Base-by-base conservation (phyloP, 2,113 vertebrate genomes). In the Tursiops truncatus region DNA sequence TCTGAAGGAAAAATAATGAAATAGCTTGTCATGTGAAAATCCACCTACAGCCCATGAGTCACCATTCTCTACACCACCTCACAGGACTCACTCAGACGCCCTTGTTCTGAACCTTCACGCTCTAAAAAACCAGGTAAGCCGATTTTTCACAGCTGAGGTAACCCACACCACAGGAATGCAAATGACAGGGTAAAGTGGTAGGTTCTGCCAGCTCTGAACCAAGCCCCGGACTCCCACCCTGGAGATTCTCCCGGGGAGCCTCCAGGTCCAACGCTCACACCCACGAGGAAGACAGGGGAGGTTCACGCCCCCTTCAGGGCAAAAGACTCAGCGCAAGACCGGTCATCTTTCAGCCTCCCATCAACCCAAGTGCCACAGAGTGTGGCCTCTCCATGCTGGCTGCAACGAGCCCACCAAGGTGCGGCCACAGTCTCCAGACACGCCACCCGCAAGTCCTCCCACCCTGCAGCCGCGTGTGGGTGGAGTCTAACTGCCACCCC, bases 211-310 rank as follows among this genome's bases (percentile, higher is more conserved):
- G 88, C 80, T 92, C 36, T 33, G 44, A 81, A 3, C 58, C 76
- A 38, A 5, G 76, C 11, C 41, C 58, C 33, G 18, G 6, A 1
- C 13, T 26, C 23, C 15, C 33, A 0, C 33, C 1, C 18, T 8
- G 33, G 62, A n/a, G 81, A 21, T 11, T 13, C 91, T 53, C 41
- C 17, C 71, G 0, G 17, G 0, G 13, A 63, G 74, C 36, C 56
- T 15, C 7, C 0, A 6, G 0, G 6, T 5, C 14, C 23, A 6
- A 25, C 1, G 0, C 17, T 74, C 8, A 36, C 25, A 8, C 0
- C 2, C 36, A 1, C 0, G 15, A 31, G 58, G 36, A 58, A 73
- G 67, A 68, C n/a, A 47, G 33, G 58, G 12, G 23, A 38, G 21
- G 44, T 90, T 68, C 33, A 2, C 0, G 11, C 26, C 26, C 31